Evolutionary conservation across 2,113 vertebrate genomes (phyloP).

Genomic region (Saguinus imperator): DNA sequence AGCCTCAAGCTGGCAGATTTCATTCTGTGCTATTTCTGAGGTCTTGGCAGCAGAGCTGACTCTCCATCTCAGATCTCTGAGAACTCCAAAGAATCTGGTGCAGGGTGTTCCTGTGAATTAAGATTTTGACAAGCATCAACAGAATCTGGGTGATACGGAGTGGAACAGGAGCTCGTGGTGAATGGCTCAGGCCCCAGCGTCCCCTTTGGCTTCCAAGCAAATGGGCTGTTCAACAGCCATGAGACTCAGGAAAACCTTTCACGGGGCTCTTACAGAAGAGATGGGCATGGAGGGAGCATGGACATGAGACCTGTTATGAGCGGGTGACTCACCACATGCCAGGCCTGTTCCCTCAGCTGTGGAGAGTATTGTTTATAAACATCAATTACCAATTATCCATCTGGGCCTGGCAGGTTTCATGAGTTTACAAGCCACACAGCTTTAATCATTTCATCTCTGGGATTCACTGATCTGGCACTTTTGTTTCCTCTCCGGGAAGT

Average conservation of each 20-base stretch:
- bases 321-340: not conserved
- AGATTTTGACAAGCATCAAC: conserved; percentile 59
- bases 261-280: not conserved
- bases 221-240: not conserved
- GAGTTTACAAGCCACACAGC: conserved; percentile 51
- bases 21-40: conserved; percentile 76
- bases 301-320: not conserved
- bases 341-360: conserved; percentile 49
- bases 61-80: conserved; percentile 68
- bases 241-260: not conserved
- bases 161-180: not conserved
- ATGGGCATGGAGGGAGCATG: not conserved
- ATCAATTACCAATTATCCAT: conserved; percentile 55
- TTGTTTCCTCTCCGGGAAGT: conserved; percentile 64
- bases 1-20: conserved; percentile 68
- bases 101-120: conserved; percentile 74
- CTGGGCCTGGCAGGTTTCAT: conserved; percentile 2
- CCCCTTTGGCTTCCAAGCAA: not conserved
- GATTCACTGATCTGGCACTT: conserved; percentile 43
- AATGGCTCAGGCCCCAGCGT: not conserved
- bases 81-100: conserved; percentile 68
- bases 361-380: conserved; percentile 49
- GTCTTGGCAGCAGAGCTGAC: conserved; percentile 69
- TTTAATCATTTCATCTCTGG: conserved; percentile 61
- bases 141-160: conserved; percentile 51